Percentiles rank a stretch among this genome's conserved stretches.
phyloP scores from a whole-genome alignment of 53 echinoderm and acorn worm species.

The Luidia sarsii region DNA sequence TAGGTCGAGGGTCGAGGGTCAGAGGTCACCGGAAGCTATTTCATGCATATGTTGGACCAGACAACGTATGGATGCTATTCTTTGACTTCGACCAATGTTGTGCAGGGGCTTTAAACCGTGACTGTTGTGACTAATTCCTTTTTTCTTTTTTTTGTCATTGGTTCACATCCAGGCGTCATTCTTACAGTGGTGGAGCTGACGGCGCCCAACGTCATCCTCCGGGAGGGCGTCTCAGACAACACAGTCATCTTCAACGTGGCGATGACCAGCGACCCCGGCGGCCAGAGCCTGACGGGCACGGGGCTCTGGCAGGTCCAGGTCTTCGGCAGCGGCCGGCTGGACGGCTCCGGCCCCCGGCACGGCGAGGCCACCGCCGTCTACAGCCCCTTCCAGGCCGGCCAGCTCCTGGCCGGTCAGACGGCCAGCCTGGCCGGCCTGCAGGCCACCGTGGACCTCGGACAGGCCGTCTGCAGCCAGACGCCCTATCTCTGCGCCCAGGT shows the following conservation, averaged over 20 bases:
- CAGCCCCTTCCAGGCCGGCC: conserved; percentile 43
- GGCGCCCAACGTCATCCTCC: conserved; percentile 44
- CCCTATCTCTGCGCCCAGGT: conserved; percentile 61
- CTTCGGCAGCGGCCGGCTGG: conserved; percentile 56
- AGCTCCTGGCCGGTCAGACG: conserved; percentile 54
- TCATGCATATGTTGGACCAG: no score
- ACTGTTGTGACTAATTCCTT: no score
- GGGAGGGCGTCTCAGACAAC: conserved; percentile 61
- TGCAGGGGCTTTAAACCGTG: no score
- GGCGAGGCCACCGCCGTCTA: conserved; percentile 17
- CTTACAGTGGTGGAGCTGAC: conserved; percentile 49
- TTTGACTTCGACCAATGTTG: no score
- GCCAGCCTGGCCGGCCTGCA: conserved; percentile 33
- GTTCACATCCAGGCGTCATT: conserved; percentile 61
- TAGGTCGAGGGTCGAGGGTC: conserved; percentile 37
- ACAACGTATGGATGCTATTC: no score
- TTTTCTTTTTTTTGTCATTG: no score
- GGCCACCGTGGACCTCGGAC: conserved; percentile 35
- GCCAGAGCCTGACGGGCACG: conserved; percentile 60
- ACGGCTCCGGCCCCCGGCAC: conserved; percentile 32
- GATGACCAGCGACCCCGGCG: conserved; percentile 59
- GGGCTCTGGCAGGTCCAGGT: conserved; percentile 80
- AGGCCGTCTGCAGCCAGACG: conserved; percentile 33
- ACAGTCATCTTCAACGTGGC: conserved; percentile 58
- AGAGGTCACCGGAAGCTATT: no score